A percentile compares a stretch with the other conserved stretches of the same genome.
Conservation (phyloP, 1,140 invertebrate species). For the Druon quercuslanigerum region DNA sequence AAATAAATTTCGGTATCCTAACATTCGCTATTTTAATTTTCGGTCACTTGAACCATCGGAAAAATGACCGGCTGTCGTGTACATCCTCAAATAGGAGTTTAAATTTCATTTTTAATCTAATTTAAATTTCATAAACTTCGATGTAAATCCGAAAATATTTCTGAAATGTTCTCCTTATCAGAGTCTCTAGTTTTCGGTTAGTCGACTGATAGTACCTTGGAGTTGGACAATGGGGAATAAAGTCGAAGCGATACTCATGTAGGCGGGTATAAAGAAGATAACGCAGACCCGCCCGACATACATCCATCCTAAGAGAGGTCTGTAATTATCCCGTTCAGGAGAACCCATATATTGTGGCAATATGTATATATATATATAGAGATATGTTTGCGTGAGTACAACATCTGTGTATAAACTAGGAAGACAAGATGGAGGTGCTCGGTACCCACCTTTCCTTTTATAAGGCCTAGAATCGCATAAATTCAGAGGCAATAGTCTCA, state of each 20-base stretch:
- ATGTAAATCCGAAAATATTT: neutral
- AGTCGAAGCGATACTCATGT: slow-evolving; percentile 51
- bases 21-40: no score
- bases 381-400: slow-evolving; percentile 25
- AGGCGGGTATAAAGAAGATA: slow-evolving; percentile 62
- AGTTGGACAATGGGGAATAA: slow-evolving; percentile 64
- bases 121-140: no score
- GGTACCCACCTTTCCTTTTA: slow-evolving; percentile 33
- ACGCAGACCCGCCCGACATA: slow-evolving; percentile 60
- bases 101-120: no score
- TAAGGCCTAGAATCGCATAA: slow-evolving; percentile 52
- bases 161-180: neutral
- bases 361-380: slow-evolving; percentile 17
- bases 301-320: slow-evolving; percentile 62
- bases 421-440: slow-evolving; percentile 37
- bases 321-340: slow-evolving; percentile 66
- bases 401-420: slow-evolving; percentile 38
- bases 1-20: no score
- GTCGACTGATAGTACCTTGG: slow-evolving; percentile 41
- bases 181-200: slow-evolving; percentile 25
- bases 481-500: slow-evolving; percentile 50
- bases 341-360: slow-evolving; percentile 38
- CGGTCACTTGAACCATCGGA: no score
- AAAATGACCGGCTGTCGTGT: no score
- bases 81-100: no score